Base-by-base conservation (phyloP, 2,113 vertebrate genomes). In the Eptesicus fuscus region DNA sequence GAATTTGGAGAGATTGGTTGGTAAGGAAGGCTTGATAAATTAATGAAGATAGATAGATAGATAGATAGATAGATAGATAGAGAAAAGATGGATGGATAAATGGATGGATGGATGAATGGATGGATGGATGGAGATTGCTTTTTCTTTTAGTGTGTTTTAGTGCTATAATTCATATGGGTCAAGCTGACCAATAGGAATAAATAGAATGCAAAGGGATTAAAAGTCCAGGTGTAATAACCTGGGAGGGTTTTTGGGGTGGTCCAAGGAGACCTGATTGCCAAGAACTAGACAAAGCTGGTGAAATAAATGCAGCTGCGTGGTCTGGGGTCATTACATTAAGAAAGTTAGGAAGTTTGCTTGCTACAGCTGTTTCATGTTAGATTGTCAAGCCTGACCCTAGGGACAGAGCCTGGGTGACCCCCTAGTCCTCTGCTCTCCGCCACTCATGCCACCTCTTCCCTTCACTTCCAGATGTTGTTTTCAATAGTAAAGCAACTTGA, bases 351-450 rank as follows among this genome's bases (percentile, higher is more conserved):
- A n/a, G 8, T 42, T 40, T 18, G 16, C 76, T n/a, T 78, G 85
- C 94, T 37, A 23, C 42, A 70, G 87, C 67, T 7, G 0, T 16
- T 32, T 44, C 9, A 0, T 20, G 13, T 79, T 40, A 35, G 49
- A 8, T 1, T 51, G 22, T 30, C 94, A 9, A 25, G 37, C 30
- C 47, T 22, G 30, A n/a, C 35, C 67, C 61, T 79, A 47, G 61
- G 23, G 32, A 0, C 0, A 42, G 44, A 67, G 42, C 44, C 56
- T 86, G 53, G 83, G 47, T 44, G 25, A 73, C 8, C 17, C 3
- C 0, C 0, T 1, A 13, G 30, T 22, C 2, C 76, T 76, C 80
- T 88, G 86, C 1, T 30, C 16, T 47, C 30, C 86, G 42, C 16
- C 10, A 11, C 59, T 13, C 37, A 1, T 35, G 18, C 22, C 35